These are phyloP conservation scores for Drosophila nikananu DNA, from an alignment of 1,140 invertebrate species.

Conservation along the genomic window DNA sequence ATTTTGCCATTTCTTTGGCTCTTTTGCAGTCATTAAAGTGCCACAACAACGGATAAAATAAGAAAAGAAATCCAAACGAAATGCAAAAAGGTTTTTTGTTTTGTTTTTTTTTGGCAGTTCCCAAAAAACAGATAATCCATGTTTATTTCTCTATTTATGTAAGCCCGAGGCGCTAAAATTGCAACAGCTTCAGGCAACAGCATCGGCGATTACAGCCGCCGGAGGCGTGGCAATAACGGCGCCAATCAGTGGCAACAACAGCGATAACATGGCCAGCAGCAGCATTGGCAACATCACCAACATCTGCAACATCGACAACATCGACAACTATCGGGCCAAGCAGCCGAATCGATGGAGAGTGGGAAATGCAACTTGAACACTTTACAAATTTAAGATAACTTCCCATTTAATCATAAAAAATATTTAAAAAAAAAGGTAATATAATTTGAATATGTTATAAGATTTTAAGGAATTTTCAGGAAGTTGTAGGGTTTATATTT, in stretches of 20 bases:
- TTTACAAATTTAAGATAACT: neutral
- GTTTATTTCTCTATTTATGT: constrained; percentile 42
- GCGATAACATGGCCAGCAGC: constrained; percentile 39
- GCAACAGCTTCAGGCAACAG: constrained; percentile 1
- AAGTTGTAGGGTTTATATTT: neutral
- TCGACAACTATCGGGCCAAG: neutral
- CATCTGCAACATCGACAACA: constrained; percentile 6
- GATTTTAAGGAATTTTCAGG: neutral
- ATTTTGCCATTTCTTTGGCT: constrained; percentile 33
- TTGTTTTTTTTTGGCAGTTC: constrained; percentile 28
- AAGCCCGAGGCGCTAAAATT: constrained; percentile 28
- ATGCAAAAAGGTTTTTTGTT: neutral
- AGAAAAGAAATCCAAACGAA: neutral
- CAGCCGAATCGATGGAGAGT: neutral
- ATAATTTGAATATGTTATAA: neutral
- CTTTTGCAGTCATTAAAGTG: constrained; percentile 31
- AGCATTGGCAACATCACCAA: constrained; percentile 17
- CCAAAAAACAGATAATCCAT: constrained; percentile 40
- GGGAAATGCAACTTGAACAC: neutral
- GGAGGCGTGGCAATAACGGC: constrained; percentile 50
- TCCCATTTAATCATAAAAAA: neutral
- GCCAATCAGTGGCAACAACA: constrained; percentile 43
- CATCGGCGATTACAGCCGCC: constrained; percentile 11
- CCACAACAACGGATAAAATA: constrained; percentile 11
- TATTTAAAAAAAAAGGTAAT: neutral